phyloP scores from a whole-genome alignment of 2,888 invertebrate species.

The Polyploca ridens region DNA sequence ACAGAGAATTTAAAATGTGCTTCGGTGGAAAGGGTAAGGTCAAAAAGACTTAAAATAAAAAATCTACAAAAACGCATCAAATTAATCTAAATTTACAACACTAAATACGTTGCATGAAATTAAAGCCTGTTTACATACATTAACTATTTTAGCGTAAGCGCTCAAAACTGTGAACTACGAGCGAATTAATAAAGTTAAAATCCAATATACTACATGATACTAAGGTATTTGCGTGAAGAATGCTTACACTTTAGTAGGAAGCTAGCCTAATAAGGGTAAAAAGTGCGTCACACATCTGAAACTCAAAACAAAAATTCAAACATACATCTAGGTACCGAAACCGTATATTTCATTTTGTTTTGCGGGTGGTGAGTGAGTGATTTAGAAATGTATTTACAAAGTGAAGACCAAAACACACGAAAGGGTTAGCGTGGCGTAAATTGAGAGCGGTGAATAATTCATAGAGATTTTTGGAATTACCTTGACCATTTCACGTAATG shows the following conservation, averaged over 20 bases:
- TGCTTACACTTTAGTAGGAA: conserved; percentile 21
- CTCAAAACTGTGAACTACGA: background rate
- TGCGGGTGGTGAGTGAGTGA: conserved; percentile 64
- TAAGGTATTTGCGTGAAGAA: conserved; percentile 4
- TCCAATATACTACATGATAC: background rate
- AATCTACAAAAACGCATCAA: background rate
- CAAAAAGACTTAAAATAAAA: background rate
- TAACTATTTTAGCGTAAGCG: conserved; percentile 2
- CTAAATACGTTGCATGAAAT: background rate
- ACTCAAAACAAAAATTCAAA: conserved; percentile 56
- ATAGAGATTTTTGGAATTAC: conserved; percentile 72
- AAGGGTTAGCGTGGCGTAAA: conserved; percentile 77
- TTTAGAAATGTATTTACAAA: conserved; percentile 77
- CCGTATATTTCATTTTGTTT: conserved; percentile 58
- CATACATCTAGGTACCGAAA: conserved; percentile 40
- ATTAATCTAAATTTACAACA: background rate
- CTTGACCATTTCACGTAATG: conserved; percentile 83
- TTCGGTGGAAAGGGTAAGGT: background rate
- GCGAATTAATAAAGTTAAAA: background rate
- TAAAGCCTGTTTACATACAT: background rate
- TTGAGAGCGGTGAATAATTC: conserved; percentile 75
- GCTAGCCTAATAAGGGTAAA: conserved; percentile 32
- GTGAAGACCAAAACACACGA: conserved; percentile 73
- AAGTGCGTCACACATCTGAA: conserved; percentile 57
- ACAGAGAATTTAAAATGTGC: conserved; percentile 1